Base-by-base conservation (phyloP, 2,888 invertebrate species). In the Eudemis profundana region DNA sequence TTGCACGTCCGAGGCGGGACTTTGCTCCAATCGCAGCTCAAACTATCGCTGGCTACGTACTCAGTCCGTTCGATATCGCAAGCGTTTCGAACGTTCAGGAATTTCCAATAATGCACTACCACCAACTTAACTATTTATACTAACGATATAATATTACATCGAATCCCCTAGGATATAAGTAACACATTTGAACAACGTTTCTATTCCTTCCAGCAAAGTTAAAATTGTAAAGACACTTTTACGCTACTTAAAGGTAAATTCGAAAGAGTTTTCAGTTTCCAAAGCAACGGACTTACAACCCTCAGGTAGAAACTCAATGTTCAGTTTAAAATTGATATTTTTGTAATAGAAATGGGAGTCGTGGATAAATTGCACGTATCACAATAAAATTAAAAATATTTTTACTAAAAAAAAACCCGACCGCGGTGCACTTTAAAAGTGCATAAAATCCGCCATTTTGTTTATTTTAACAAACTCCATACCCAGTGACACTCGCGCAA, bases 91-190 rank as follows among this genome's bases (percentile, higher is more conserved):
- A 87, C 87, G 86, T 84, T 85, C 82, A 84, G 85, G 89, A 89
- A 91, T 91, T 90, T 90, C 87, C 88, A 90, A 90, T 91, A 90
- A 87, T 84, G 85, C 83, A 80, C 78, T 75, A 77, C 69, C 42
- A 40, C 74, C 68, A 71, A 70, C 68, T 69, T 72, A 67, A 50
- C 68, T 53, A 54, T 63, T 46, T 67, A 56, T 60, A 57, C 51
- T 63, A 38, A 50, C 57, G 66, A 53, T 60, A 47, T 40, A 4
- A 46, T 23, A 15, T 33, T 53, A 33, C 40, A 27, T 3, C 8
- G 69, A 83, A 78, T 60, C 0, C 0, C 0, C 1, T 29, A 23
- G 0, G 2, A 0, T 1, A 15, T 77, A 85, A 74, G 70, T 75
- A 68, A 57, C 46, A 71, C 69, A 76, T 68, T 82, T 12, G 67